phyloP scores from a whole-genome alignment of 2,797 vertebrate genomes.

The Sebastes hopkinsi region DNA sequence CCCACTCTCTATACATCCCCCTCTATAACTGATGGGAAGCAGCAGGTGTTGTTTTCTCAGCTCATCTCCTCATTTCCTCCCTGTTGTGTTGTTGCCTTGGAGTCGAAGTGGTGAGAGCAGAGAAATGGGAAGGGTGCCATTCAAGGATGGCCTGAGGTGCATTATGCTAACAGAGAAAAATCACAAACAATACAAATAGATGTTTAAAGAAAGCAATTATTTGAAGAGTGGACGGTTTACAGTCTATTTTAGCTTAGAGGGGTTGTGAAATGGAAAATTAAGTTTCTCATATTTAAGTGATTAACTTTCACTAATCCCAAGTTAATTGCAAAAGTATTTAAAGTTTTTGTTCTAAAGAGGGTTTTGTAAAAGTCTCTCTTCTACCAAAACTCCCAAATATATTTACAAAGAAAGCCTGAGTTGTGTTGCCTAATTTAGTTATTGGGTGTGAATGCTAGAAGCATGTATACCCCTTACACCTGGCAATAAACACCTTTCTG shows the following conservation, averaged over 20 bases:
- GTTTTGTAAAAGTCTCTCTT: neutral
- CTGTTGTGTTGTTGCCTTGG: conserved; percentile 47
- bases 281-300: neutral
- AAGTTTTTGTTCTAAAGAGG: neutral
- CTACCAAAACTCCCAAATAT: neutral
- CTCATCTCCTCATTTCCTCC: conserved; percentile 50
- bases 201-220: neutral
- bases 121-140: conserved; percentile 18
- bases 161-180: neutral
- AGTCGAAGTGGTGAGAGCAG: conserved; percentile 27
- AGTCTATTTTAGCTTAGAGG: neutral
- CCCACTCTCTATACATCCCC: neutral
- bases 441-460: neutral
- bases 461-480: neutral
- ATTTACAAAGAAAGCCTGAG: neutral
- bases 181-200: neutral
- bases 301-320: neutral
- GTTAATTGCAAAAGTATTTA: neutral
- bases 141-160: neutral
- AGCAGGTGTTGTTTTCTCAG: conserved; percentile 65
- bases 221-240: neutral
- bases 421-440: neutral
- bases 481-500: no score
- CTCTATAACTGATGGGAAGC: conserved; percentile 44
- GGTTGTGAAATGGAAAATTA: neutral